Conservation (phyloP, 1,140 invertebrate genomes). For the Camponotus floridanus region DNA sequence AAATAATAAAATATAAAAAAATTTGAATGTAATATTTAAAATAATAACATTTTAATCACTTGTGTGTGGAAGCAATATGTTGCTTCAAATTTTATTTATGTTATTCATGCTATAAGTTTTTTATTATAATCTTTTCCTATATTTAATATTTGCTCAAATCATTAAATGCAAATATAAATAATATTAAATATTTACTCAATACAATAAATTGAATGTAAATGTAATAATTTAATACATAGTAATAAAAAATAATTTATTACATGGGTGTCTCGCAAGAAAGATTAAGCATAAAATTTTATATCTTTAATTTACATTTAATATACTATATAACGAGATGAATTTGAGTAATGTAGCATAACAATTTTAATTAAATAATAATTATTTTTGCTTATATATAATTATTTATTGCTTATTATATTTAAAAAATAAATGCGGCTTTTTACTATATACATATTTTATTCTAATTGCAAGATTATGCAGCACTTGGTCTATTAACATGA, state of each 20-base stretch:
- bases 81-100: too few species aligned
- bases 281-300: neutral
- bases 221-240: neutral
- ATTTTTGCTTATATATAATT: too few species aligned
- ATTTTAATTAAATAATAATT: neutral
- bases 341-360: neutral
- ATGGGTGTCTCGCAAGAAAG: neutral
- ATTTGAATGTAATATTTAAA: too few species aligned
- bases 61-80: too few species aligned
- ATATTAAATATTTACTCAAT: neutral
- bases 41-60: too few species aligned
- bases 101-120: too few species aligned
- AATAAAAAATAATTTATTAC: neutral
- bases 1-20: too few species aligned
- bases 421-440: constrained; percentile 13
- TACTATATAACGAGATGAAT: neutral
- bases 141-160: too few species aligned
- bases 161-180: neutral
- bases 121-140: too few species aligned
- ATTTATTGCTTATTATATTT: neutral
- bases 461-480: neutral
- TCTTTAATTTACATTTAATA: neutral
- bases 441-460: constrained; percentile 18
- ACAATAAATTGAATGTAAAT: too few species aligned
- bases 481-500: constrained; percentile 57